A percentile compares a stretch with the other conserved stretches of the same genome.
Conservation (phyloP, 2,113 vertebrate genomes). For the Dunckerocampus dactyliophorus region DNA sequence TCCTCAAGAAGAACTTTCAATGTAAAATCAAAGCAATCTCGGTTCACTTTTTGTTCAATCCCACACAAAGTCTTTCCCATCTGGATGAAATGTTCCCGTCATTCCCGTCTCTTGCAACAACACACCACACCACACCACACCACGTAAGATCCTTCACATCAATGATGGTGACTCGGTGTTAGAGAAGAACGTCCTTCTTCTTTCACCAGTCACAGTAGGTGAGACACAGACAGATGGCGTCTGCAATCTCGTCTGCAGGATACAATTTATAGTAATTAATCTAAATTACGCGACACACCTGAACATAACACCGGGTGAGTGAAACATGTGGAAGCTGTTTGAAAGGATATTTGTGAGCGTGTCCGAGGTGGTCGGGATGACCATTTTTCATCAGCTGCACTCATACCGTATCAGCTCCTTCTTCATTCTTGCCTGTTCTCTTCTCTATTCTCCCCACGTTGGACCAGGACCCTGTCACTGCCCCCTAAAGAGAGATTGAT, state of each 20-base stretch:
- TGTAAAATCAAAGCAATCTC: not conserved
- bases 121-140: too few relatives aligned
- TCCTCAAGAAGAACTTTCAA: too few relatives aligned
- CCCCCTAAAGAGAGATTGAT: conserved; percentile 68
- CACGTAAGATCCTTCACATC: not conserved
- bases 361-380: conserved; percentile 18
- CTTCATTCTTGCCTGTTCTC: conserved; percentile 10
- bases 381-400: conserved; percentile 34
- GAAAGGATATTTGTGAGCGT: conserved; percentile 8
- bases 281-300: not conserved
- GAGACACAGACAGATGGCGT: not conserved
- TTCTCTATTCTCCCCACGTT: conserved; percentile 56
- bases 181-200: not conserved
- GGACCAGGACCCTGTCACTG: conserved; percentile 54
- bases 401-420: conserved; percentile 13
- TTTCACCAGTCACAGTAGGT: not conserved
- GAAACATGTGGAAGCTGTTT: conserved; percentile 10
- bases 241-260: not conserved
- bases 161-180: not conserved
- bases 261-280: conserved; percentile 5
- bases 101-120: too few relatives aligned
- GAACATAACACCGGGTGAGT: not conserved
- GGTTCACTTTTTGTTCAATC: not conserved
- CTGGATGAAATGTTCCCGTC: too few relatives aligned
- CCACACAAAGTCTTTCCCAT: too few relatives aligned